These are phyloP conservation scores for Rhingia campestris DNA, from an alignment of 2,888 invertebrate genomes.

Conservation along the genomic window DNA sequence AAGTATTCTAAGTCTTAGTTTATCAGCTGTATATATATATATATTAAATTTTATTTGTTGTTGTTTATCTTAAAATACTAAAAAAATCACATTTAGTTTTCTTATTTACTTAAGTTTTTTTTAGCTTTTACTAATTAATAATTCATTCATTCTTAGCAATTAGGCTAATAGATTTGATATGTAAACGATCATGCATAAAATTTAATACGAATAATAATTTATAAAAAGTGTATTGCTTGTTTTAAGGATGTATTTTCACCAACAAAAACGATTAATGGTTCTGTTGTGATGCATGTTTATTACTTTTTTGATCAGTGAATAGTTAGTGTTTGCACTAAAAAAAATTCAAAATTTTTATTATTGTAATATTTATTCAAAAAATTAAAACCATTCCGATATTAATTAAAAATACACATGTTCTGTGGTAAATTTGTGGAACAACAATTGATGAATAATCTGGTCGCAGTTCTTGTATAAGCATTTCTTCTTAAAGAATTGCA, in stretches of 20 bases:
- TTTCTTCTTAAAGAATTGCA: no score
- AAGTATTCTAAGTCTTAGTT: constrained; percentile 60
- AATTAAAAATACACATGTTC: no score
- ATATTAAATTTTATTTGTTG: constrained; percentile 4
- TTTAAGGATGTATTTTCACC: constrained; percentile 19
- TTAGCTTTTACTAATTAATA: constrained; percentile 57
- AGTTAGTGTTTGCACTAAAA: background rate
- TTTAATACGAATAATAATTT: constrained; percentile 27
- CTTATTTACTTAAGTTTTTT: constrained; percentile 45
- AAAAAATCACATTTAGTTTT: constrained; percentile 73
- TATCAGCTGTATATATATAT: constrained; percentile 54
- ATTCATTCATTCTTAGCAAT: constrained; percentile 49
- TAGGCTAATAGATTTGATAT: constrained; percentile 34
- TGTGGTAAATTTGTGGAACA: no score
- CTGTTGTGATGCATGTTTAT: background rate
- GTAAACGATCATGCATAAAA: constrained; percentile 38
- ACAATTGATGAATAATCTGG: no score
- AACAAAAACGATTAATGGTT: constrained; percentile 15
- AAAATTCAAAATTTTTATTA: no score
- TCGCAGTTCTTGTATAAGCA: no score
- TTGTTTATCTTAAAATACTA: constrained; percentile 56
- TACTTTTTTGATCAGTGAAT: constrained; percentile 34
- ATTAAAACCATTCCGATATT: background rate
- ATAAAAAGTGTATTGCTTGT: constrained; percentile 64
- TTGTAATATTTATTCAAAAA: background rate